Evolutionary conservation across 2,113 vertebrate genomes (phyloP).

Genomic region (Megatriorchis doriae): DNA sequence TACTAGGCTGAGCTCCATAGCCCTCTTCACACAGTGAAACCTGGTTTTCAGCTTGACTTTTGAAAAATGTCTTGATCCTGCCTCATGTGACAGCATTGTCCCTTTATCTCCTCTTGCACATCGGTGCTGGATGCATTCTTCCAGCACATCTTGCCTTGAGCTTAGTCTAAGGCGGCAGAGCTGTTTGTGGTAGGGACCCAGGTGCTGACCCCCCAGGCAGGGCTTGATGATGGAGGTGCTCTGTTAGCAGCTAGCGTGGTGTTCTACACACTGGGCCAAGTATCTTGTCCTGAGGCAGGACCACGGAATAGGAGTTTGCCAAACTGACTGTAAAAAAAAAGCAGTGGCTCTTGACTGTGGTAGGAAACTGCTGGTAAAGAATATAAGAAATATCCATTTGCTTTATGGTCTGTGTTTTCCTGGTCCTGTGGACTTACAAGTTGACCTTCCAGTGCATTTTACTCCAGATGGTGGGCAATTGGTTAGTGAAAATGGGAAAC

Average conservation of each 20-base stretch:
- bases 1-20: not conserved
- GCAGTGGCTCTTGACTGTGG: not conserved
- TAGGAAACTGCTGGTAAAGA: not conserved
- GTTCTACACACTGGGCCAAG: not conserved
- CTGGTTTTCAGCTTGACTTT: not conserved
- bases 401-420: not conserved
- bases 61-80: not conserved
- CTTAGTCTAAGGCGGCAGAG: not conserved
- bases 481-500: not conserved
- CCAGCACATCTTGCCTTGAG: not conserved
- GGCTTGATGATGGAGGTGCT: not conserved
- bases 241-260: not conserved
- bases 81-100: not conserved
- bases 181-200: not conserved
- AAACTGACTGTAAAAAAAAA: not conserved
- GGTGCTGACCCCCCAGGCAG: not conserved
- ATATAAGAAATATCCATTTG: not conserved
- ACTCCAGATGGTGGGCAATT: not conserved
- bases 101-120: not conserved
- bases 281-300: not conserved
- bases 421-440: not conserved
- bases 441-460: not conserved
- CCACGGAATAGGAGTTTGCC: not conserved
- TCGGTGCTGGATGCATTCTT: not conserved
- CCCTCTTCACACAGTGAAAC: not conserved